These are phyloP conservation scores for Hemistola chrysoprasaria DNA, from an alignment of 2,888 invertebrate genomes.

Conservation along the genomic window DNA sequence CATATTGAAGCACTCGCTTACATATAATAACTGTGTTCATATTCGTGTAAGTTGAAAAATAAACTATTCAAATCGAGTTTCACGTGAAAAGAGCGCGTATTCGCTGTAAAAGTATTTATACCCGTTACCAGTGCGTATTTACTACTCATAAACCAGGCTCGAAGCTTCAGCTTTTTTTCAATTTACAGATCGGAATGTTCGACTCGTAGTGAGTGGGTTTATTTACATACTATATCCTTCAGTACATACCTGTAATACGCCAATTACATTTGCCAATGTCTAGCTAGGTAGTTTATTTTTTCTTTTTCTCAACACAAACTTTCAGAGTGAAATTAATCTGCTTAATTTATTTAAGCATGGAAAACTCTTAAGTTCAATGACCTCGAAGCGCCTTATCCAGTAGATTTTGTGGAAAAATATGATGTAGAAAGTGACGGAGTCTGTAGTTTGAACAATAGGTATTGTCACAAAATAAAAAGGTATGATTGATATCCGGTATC, in stretches of 20 bases:
- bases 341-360: too few relatives aligned
- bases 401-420: too few relatives aligned
- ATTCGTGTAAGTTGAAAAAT: constrained; percentile 6
- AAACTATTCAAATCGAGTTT: constrained; percentile 7
- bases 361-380: constrained; percentile 33
- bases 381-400: too few relatives aligned
- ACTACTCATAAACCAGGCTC: constrained; percentile 15
- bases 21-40: background rate
- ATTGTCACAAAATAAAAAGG: too few relatives aligned
- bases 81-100: constrained; percentile 8
- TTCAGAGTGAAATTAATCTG: too few relatives aligned
- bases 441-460: too few relatives aligned
- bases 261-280: constrained; percentile 8
- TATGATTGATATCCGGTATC: too few relatives aligned
- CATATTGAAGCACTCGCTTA: too few relatives aligned
- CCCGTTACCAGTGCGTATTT: constrained; percentile 12
- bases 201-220: constrained; percentile 12
- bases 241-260: constrained; percentile 2
- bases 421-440: too few relatives aligned
- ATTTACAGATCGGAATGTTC: constrained; percentile 12
- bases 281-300: too few relatives aligned
- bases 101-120: constrained; percentile 12
- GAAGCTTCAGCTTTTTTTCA: constrained; percentile 11
- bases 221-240: constrained; percentile 16
- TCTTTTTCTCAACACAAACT: too few relatives aligned